These are phyloP conservation scores for Dusona sp. DNA, from an alignment of 2,888 invertebrate species.

Conservation along the genomic window DNA sequence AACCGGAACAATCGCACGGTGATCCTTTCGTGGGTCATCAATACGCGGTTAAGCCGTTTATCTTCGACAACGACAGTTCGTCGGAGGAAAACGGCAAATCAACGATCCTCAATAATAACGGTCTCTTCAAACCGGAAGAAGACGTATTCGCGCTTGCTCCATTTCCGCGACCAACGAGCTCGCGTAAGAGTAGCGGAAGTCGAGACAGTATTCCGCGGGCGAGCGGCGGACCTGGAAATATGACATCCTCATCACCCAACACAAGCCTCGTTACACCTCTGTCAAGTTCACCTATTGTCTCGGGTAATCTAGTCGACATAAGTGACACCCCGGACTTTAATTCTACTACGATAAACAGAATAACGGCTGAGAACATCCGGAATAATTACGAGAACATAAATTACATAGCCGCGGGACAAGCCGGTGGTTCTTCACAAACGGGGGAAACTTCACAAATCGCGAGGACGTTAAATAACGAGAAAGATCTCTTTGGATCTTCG, in stretches of 20 bases:
- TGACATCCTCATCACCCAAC: constrained; percentile 71
- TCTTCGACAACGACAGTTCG: constrained; percentile 86
- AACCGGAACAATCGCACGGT: constrained; percentile 84
- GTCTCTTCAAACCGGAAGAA: constrained; percentile 79
- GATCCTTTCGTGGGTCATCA: constrained; percentile 89
- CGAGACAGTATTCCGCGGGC: constrained; percentile 69
- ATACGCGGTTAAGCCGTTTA: constrained; percentile 89
- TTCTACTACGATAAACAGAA: background rate
- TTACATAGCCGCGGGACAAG: constrained; percentile 49
- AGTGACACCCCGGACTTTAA: constrained; percentile 59
- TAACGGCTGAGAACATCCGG: constrained; percentile 12
- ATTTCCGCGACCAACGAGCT: constrained; percentile 84
- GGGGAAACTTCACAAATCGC: background rate
- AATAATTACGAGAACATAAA: constrained; percentile 72
- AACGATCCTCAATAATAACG: constrained; percentile 71
- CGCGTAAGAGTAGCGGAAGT: constrained; percentile 75
- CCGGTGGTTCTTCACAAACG: constrained; percentile 22
- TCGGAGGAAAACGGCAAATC: constrained; percentile 75
- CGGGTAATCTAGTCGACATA: constrained; percentile 75
- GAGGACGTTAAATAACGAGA: constrained; percentile 69
- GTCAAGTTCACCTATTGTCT: constrained; percentile 74
- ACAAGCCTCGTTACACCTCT: constrained; percentile 71
- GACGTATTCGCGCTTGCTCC: constrained; percentile 91
- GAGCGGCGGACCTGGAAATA: constrained; percentile 49
- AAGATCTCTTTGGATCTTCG: constrained; percentile 84